phyloP scores from a whole-genome alignment of 2,888 invertebrate species.

The Cantharis flavilabris region DNA sequence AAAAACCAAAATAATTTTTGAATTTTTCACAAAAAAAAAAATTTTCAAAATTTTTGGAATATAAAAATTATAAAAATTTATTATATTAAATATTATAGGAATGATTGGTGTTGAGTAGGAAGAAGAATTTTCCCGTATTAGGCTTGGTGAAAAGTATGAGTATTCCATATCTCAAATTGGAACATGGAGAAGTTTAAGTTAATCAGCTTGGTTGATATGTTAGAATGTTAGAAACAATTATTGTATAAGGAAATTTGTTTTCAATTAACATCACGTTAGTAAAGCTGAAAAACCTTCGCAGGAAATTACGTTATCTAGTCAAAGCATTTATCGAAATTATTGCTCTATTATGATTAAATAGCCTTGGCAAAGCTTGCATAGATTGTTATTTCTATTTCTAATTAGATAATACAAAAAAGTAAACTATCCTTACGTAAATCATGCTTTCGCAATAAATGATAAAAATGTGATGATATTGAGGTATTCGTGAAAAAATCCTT shows the following conservation, averaged over 20 bases:
- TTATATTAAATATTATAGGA: too few relatives aligned
- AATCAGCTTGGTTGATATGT: too few relatives aligned
- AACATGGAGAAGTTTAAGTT: too few relatives aligned
- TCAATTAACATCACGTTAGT: slow-evolving; percentile 16
- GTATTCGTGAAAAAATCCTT: neutral
- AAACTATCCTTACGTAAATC: slow-evolving; percentile 16
- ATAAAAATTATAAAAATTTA: too few relatives aligned
- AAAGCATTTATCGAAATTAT: slow-evolving; percentile 18
- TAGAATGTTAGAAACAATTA: neutral
- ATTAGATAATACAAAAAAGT: slow-evolving; percentile 11
- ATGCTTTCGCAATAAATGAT: slow-evolving; percentile 10
- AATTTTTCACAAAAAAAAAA: too few relatives aligned
- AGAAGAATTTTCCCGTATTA: too few relatives aligned
- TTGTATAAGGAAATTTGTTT: slow-evolving; percentile 9
- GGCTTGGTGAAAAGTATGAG: too few relatives aligned
- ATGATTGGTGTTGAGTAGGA: too few relatives aligned
- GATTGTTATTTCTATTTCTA: slow-evolving; percentile 3
- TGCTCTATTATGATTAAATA: slow-evolving; percentile 11
- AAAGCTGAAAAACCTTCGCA: slow-evolving; percentile 10
- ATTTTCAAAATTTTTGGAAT: too few relatives aligned
- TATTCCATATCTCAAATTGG: too few relatives aligned
- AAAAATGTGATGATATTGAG: slow-evolving; percentile 9
- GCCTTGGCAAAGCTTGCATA: slow-evolving; percentile 5
- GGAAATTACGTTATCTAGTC: slow-evolving; percentile 12
- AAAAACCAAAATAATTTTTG: too few relatives aligned